phyloP scores from a whole-genome alignment of 2,797 vertebrate genomes.

The Oreochromis mossambicus region DNA sequence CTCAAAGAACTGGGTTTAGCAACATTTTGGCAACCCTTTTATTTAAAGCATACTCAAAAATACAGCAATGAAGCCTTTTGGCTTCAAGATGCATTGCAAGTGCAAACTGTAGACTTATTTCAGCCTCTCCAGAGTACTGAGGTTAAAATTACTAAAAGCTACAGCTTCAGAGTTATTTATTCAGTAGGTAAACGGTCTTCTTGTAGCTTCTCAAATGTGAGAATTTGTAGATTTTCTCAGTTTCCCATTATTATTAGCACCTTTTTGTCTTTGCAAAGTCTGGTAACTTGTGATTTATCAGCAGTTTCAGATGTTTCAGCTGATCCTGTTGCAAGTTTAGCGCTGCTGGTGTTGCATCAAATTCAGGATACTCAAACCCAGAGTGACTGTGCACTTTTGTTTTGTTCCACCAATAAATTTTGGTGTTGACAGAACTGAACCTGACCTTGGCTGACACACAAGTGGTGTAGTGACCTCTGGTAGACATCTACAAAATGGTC shows the following conservation, averaged over 20 bases:
- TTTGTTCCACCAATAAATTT: background rate
- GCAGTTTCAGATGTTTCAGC: background rate
- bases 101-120: background rate
- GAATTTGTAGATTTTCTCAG: background rate
- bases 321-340: background rate
- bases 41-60: background rate
- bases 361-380: background rate
- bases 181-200: background rate
- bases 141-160: background rate
- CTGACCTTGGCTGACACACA: conserved; percentile 5
- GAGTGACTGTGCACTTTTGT: background rate
- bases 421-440: background rate
- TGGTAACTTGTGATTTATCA: background rate
- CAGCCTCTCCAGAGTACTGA: background rate
- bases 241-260: background rate
- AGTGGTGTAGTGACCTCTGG: conserved; percentile 13
- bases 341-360: background rate
- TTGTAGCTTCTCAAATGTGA: background rate
- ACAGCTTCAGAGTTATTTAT: background rate
- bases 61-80: background rate
- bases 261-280: background rate
- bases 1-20: background rate
- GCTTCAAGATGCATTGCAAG: background rate
- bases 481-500: conserved; percentile 20
- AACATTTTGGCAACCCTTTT: background rate